A percentile compares a stretch with the other conserved stretches of the same genome.
Conservation (phyloP, 2,113 vertebrate genomes). For the Corynorhinus townsendii region DNA sequence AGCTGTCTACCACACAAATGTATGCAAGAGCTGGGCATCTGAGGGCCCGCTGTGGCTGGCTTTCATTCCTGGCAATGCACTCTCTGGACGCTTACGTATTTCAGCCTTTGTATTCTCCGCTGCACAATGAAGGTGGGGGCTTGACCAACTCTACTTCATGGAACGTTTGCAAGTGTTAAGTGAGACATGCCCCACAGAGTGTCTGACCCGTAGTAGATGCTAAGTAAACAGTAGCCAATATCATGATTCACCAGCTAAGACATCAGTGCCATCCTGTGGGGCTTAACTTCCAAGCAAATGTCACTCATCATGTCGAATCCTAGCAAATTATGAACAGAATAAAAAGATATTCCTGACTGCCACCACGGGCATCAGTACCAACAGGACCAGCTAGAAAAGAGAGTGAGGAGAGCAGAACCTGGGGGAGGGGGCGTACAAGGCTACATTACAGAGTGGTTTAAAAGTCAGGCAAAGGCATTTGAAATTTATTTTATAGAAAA, state of each 20-base stretch:
- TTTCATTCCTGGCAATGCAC: background rate
- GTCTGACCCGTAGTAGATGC: background rate
- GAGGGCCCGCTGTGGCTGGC: background rate
- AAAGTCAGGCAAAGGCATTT: background rate
- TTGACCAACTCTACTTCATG: background rate
- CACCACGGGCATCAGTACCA: background rate
- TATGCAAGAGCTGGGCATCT: background rate
- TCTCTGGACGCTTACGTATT: background rate
- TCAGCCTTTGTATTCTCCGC: background rate
- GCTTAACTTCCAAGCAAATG: background rate
- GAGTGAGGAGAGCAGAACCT: background rate
- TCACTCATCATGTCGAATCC: background rate
- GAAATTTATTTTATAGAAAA: background rate
- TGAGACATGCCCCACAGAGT: background rate
- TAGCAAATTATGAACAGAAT: too few relatives aligned
- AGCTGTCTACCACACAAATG: background rate
- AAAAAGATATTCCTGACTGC: background rate
- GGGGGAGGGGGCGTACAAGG: too few relatives aligned
- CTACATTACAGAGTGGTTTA: background rate
- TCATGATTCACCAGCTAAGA: background rate
- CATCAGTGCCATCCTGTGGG: background rate
- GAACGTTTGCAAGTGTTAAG: background rate
- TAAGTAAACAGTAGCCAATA: background rate
- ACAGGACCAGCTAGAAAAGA: background rate
- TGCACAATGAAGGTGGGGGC: background rate